These are phyloP conservation scores for Hyaena hyaena DNA, from an alignment of 2,113 vertebrate genomes.

Conservation along the genomic window DNA sequence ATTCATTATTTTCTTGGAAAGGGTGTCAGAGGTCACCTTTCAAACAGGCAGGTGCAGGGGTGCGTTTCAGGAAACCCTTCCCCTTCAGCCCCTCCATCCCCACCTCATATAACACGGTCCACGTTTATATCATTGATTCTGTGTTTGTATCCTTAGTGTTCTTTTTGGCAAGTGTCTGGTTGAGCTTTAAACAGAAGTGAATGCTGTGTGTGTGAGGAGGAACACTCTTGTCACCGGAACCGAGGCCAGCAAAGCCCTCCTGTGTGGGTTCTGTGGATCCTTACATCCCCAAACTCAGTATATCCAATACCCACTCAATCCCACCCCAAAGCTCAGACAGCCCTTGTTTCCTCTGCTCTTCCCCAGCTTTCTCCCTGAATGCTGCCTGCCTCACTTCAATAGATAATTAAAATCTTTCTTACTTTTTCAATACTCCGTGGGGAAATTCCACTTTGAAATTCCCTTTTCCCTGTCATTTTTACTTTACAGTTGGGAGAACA, in stretches of 20 bases:
- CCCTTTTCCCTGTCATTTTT: conserved; percentile 34
- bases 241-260: background rate
- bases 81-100: background rate
- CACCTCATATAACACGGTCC: background rate
- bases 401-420: conserved; percentile 54
- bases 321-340: background rate
- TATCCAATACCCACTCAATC: background rate
- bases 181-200: background rate
- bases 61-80: background rate
- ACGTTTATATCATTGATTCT: background rate
- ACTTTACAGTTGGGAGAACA: background rate
- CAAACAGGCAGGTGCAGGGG: background rate
- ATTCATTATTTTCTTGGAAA: background rate
- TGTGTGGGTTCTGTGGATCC: background rate
- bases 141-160: background rate
- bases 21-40: background rate
- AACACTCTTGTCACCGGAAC: background rate
- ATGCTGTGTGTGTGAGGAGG: background rate
- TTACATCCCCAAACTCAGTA: background rate
- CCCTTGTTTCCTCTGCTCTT: background rate
- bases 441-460: conserved; percentile 71
- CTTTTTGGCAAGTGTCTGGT: background rate
- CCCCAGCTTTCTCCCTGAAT: background rate
- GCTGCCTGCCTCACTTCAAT: background rate
- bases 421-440: conserved; percentile 59